phyloP scores from a whole-genome alignment of 2,113 vertebrate genomes.

The Callopanchax toddi region DNA sequence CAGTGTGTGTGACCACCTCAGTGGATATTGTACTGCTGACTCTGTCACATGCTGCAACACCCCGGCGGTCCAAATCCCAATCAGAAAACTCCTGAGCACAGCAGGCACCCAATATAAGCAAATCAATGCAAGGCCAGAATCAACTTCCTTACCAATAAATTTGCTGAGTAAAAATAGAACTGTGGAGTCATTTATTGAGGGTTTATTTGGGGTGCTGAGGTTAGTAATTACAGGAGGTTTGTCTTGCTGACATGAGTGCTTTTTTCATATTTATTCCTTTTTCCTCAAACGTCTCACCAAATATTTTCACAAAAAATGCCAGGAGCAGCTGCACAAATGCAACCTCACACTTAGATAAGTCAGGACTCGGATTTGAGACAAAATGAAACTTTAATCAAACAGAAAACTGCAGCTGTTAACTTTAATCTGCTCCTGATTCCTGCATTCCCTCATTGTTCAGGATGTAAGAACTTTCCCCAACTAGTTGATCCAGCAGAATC shows the following conservation, averaged over 20 bases:
- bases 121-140: constrained; percentile 58
- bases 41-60: constrained; percentile 52
- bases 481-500: constrained; percentile 12
- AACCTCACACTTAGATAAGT: neutral
- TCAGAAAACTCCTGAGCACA: constrained; percentile 33
- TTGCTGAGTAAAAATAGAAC: constrained; percentile 23
- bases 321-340: neutral
- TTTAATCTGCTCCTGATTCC: neutral
- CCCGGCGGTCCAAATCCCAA: constrained; percentile 45
- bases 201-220: too few relatives aligned
- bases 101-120: constrained; percentile 38
- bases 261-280: too few relatives aligned
- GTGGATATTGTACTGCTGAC: constrained; percentile 55
- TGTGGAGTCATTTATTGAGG: constrained; percentile 6
- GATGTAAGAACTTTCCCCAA: constrained; percentile 5
- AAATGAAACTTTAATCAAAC: constrained; percentile 17
- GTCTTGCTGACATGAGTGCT: too few relatives aligned
- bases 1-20: constrained; percentile 46
- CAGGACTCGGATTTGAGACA: neutral
- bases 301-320: too few relatives aligned
- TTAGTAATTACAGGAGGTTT: too few relatives aligned
- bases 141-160: constrained; percentile 41
- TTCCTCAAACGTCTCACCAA: too few relatives aligned
- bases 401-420: neutral
- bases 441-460: neutral